Percentiles rank a stretch among this genome's conserved stretches.
phyloP scores from a whole-genome alignment of 2,888 invertebrate genomes.

The Leptarthrus brevirostris region DNA sequence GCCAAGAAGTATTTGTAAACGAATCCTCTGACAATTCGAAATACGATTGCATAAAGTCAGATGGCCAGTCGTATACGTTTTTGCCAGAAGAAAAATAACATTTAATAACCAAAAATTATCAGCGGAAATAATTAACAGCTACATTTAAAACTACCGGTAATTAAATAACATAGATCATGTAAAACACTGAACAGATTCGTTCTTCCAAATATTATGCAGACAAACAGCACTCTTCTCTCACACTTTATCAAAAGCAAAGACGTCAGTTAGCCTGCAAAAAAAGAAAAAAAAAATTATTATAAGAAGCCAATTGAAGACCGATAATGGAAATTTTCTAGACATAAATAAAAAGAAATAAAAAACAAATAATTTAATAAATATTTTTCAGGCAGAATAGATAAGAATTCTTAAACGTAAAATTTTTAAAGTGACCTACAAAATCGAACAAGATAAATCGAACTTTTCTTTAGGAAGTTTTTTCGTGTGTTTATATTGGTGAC shows the following conservation, averaged over 20 bases:
- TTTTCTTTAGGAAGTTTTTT: too few relatives aligned
- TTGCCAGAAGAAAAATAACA: neutral
- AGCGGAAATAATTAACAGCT: slow-evolving; percentile 11
- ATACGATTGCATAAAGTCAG: neutral
- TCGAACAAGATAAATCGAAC: too few relatives aligned
- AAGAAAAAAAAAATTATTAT: slow-evolving; percentile 20
- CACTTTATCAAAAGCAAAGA: slow-evolving; percentile 16
- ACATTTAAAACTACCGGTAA: slow-evolving; percentile 18
- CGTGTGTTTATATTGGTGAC: neutral
- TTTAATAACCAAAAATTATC: slow-evolving; percentile 8
- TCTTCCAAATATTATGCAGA: neutral
- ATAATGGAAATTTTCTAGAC: slow-evolving; percentile 17
- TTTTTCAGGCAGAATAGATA: neutral
- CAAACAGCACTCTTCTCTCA: slow-evolving; percentile 23
- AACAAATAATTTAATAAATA: neutral
- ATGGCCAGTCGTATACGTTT: slow-evolving; percentile 1
- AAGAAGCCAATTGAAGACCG: slow-evolving; percentile 11
- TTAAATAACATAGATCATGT: slow-evolving; percentile 13
- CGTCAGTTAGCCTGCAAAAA: slow-evolving; percentile 28
- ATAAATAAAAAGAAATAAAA: slow-evolving; percentile 1
- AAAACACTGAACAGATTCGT: slow-evolving; percentile 6
- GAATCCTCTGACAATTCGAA: neutral
- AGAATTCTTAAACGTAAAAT: neutral
- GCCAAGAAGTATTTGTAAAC: slow-evolving; percentile 19
- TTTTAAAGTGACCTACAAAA: slow-evolving; percentile 1